Conservation (phyloP, 2,888 invertebrate species). For the Ferrisia virgata region DNA sequence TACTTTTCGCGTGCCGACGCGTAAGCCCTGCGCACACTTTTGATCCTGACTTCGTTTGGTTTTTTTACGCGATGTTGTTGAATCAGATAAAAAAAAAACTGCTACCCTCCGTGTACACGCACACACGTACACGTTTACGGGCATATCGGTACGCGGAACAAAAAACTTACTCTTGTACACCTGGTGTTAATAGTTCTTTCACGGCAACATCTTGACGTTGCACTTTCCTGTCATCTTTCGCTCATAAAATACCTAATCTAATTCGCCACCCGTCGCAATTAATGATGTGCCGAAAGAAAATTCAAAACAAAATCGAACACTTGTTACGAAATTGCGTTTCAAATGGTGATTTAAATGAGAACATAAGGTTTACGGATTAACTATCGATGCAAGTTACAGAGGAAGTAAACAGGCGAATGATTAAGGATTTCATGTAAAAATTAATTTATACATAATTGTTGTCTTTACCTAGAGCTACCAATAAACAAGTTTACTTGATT, state of each 20-base stretch:
- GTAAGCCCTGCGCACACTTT: conserved; percentile 14
- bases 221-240: conserved; percentile 12
- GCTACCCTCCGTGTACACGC: background rate
- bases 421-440: background rate
- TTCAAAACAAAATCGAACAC: background rate
- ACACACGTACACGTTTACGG: background rate
- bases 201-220: conserved; percentile 19
- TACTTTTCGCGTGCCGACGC: background rate
- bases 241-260: background rate
- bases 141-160: conserved; percentile 11
- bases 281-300: conserved; percentile 19
- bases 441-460: background rate
- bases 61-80: background rate
- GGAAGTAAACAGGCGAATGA: background rate
- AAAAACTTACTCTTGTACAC: background rate
- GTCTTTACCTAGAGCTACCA: no score
- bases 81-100: conserved; percentile 28
- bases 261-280: conserved; percentile 23
- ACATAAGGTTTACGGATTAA: background rate
- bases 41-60: background rate
- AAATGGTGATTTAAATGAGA: background rate
- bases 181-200: conserved; percentile 5
- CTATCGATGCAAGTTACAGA: background rate
- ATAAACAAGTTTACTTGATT: background rate
- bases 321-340: background rate